phyloP scores from a whole-genome alignment of 2,113 vertebrate species.

The Acanthochromis polyacanthus region DNA sequence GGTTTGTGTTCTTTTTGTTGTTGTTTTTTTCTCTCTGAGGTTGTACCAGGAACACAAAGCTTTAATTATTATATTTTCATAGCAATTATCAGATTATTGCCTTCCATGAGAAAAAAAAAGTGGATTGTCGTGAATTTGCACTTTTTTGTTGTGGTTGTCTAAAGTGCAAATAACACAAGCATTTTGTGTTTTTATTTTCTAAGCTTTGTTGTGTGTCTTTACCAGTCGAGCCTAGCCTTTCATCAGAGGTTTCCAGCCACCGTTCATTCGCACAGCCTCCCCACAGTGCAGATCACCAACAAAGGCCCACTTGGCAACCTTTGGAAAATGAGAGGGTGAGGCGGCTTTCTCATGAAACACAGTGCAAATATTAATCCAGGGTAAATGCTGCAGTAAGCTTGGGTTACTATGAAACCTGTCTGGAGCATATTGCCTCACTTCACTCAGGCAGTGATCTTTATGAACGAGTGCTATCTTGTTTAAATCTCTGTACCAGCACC shows the following conservation, averaged over 20 bases:
- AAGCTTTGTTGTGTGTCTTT: conserved; percentile 5
- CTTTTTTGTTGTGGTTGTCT: neutral
- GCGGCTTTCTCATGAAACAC: conserved; percentile 27
- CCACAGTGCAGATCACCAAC: conserved; percentile 34
- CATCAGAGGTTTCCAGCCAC: conserved; percentile 43
- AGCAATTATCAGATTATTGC: conserved; percentile 41
- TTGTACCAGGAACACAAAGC: conserved; percentile 27
- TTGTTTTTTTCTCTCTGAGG: neutral
- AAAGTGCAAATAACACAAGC: conserved; percentile 9
- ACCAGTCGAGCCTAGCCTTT: conserved; percentile 7
- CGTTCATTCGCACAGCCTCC: conserved; percentile 35
- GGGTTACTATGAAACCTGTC: conserved; percentile 55
- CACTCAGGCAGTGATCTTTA: conserved; percentile 28
- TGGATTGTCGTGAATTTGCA: conserved; percentile 13
- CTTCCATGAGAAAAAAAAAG: conserved; percentile 7
- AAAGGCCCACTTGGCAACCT: conserved; percentile 63
- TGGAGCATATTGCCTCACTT: conserved; percentile 35
- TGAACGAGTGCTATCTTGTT: conserved; percentile 78
- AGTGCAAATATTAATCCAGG: conserved; percentile 69
- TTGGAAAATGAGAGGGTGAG: conserved; percentile 67
- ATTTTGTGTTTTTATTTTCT: conserved; percentile 9
- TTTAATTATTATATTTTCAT: conserved; percentile 47
- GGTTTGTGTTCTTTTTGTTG: neutral
- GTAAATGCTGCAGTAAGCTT: conserved; percentile 42
- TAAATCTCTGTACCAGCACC: conserved; percentile 32